A percentile compares a stretch with the other conserved stretches of the same genome.
Conservation (phyloP, 2,113 vertebrate genomes). For the Alethe castanea region DNA sequence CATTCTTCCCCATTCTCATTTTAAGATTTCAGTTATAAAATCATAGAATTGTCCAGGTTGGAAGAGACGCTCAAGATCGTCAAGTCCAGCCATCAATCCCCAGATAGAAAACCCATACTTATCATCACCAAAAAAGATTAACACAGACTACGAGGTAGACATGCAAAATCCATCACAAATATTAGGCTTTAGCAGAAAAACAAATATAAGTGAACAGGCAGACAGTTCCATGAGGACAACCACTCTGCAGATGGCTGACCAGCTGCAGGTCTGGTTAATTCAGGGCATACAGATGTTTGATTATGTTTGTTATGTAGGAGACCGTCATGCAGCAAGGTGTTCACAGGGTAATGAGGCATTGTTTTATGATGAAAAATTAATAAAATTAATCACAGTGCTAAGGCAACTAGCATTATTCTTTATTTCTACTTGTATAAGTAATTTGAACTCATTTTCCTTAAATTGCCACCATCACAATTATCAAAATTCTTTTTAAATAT, state of each 20-base stretch:
- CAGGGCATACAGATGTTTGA: background rate
- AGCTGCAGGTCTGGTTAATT: slow-evolving; percentile 12
- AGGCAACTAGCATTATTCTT: background rate
- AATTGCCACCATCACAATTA: background rate
- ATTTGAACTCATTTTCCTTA: background rate
- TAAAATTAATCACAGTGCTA: background rate
- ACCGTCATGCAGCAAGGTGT: background rate
- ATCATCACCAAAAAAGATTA: background rate
- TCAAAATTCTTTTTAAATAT: background rate
- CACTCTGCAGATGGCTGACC: background rate
- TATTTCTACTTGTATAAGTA: background rate
- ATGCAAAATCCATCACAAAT: background rate
- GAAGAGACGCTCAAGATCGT: background rate
- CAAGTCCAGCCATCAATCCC: background rate
- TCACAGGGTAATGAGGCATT: background rate
- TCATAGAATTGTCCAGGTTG: background rate
- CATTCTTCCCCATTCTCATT: background rate
- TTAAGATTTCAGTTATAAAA: background rate
- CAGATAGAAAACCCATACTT: background rate
- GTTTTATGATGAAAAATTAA: background rate
- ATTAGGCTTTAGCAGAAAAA: background rate
- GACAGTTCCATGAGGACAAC: background rate
- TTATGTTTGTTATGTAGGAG: background rate
- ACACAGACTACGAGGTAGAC: background rate
- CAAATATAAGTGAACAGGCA: background rate